Conservation (phyloP, 92 coral and sea anemone species). For the Pocillopora meandrina region DNA sequence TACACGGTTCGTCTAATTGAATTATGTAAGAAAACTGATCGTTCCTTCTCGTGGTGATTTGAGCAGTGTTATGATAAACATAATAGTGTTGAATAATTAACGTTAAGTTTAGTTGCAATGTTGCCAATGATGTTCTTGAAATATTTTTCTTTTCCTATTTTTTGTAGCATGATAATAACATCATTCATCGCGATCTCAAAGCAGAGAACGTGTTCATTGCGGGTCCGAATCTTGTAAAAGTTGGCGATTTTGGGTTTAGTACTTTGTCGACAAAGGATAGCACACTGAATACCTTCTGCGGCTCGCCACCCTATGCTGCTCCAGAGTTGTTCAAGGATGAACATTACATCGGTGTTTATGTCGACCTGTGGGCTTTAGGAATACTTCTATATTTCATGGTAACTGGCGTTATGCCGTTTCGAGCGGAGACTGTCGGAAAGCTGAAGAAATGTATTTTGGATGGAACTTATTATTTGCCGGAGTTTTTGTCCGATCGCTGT, state of each 20-base stretch:
- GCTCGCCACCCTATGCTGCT: constrained; percentile 99
- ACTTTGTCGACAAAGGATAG: constrained; percentile 83
- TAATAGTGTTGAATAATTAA: not conserved
- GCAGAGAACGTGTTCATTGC: constrained; percentile 98
- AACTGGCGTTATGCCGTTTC: constrained; percentile 98
- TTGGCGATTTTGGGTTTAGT: constrained; percentile 99
- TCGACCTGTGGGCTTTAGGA: constrained; percentile 98
- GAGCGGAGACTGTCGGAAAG: constrained; percentile 98
- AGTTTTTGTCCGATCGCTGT: constrained; percentile 90
- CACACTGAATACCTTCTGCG: constrained; percentile 95
- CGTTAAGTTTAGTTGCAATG: not conserved
- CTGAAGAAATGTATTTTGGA: constrained; percentile 93
- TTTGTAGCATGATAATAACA: constrained; percentile 87
- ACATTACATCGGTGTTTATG: constrained; percentile 90
- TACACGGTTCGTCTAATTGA: not conserved
- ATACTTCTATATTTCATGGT: constrained; percentile 95
- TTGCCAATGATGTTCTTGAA: not conserved
- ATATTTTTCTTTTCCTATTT: not conserved
- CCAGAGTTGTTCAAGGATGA: constrained; percentile 99
- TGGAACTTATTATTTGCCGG: constrained; percentile 94
- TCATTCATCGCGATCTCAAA: constrained; percentile 95
- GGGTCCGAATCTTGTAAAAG: constrained; percentile 92
- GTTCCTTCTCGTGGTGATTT: not conserved
- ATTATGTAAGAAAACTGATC: not conserved
- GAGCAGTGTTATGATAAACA: not conserved